These are phyloP conservation scores for Carassius carassius DNA, from an alignment of 2,113 vertebrate species.

Conservation along the genomic window DNA sequence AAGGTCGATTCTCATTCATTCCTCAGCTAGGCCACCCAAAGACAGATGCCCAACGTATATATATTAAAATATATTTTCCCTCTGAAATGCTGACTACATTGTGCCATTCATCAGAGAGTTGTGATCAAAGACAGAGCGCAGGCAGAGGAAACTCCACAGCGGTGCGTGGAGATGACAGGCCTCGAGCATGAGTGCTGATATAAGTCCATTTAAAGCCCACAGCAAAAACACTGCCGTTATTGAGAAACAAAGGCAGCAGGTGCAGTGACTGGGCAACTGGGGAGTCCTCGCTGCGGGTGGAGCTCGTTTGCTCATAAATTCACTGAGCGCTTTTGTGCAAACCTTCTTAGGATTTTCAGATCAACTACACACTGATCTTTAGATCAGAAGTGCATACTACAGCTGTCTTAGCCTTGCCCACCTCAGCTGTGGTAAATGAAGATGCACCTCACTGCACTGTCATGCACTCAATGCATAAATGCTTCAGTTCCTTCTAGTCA, in stretches of 20 bases:
- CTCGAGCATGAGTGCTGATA: conserved; percentile 32
- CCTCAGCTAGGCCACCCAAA: conserved; percentile 30
- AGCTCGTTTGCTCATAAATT: conserved; percentile 5
- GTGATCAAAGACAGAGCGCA: conserved; percentile 46
- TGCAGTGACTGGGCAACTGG: conserved; percentile 25
- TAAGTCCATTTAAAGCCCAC: conserved; percentile 52
- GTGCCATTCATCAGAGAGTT: conserved; percentile 45
- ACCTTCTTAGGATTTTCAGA: conserved; percentile 13
- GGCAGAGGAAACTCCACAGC: conserved; percentile 3
- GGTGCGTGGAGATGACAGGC: conserved; percentile 41
- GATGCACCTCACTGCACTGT: conserved; percentile 1
- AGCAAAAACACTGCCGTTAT: conserved; percentile 43
- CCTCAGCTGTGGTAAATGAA: neutral
- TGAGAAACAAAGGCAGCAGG: conserved; percentile 20
- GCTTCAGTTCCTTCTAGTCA: neutral
- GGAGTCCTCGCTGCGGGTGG: conserved; percentile 10
- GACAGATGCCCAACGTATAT: conserved; percentile 41
- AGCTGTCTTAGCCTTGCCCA: too few species aligned
- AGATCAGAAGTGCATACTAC: neutral
- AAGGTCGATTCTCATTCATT: conserved; percentile 44
- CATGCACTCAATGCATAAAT: conserved; percentile 12
- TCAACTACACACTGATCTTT: neutral
- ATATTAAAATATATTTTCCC: conserved; percentile 51
- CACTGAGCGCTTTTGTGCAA: neutral
- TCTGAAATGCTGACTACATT: conserved; percentile 36